Base-by-base conservation (phyloP, 1,140 invertebrate genomes). In the Drosophila novamexicana region DNA sequence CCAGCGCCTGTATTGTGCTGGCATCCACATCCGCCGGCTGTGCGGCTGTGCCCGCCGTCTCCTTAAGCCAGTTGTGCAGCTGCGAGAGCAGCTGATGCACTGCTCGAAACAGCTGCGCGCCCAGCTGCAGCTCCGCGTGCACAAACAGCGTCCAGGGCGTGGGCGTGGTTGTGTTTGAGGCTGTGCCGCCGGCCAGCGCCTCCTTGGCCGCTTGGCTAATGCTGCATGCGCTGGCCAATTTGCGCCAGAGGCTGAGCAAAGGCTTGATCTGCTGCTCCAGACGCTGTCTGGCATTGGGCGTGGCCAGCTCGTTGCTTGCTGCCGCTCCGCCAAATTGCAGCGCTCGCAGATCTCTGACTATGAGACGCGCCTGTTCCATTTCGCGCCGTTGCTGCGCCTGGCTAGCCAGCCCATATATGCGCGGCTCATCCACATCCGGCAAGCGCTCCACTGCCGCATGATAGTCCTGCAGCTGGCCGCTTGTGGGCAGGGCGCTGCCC, bases 181-280 rank as follows among this genome's bases (percentile, higher is more conserved):
- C 95, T 93, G n/a, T 85, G 80, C 81, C 94, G 22, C 8, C 1
- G 45, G 6, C 85, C 73, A 79, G 32, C 0, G 75, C 39, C 58
- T 88, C 76, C 32, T 88, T 74, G 0, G 53, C 14, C 0, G 79
- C 76, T 62, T 84, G 77, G 1, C 47, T 34, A 6, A 92, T 80
- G 22, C 49, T 81, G 52, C 84, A 91, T 1, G 79, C 65, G 65
- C 93, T 85, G 53, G 94, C 96, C 12, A 97, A 79, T 83, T 96
- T 96, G 76, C 96, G 96, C 97, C 97, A 97, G 1, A 96, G 79
- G 69, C 94, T 94, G 7, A 97, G 93, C 58, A 96, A 89, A 0
- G 96, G 96, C 12, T 93, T 93, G 7, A 97, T 91, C 83, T 95
- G 94, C 62, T 93, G 92, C 57, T 95, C 90, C 80, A 62, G 39